Evolutionary conservation across 2,113 vertebrate genomes (phyloP), one percentile per base, ranked within the genome.

Genomic region (Dipodomys merriami): DNA sequence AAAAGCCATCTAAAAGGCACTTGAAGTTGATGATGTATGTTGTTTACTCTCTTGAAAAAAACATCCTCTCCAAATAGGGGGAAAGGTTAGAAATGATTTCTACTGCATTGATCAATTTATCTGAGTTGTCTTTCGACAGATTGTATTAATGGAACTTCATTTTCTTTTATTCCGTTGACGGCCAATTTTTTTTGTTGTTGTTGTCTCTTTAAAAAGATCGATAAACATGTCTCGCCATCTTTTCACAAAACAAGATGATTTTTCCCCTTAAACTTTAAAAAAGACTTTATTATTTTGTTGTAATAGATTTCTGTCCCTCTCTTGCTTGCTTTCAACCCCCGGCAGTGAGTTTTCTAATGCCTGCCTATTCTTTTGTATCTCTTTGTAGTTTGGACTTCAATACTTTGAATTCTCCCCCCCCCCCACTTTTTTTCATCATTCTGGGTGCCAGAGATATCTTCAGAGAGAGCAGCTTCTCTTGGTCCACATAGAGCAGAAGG

Each of bases 111-210:
- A 98, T 98, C 98, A 98, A 98, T 98, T 98, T 98, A 97, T 97
- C 93, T 2, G 1, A 98, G 98, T 98, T 98, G 98, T 98, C 97
- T 98, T 98, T 98, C 95, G 53, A 97, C 97, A 97, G 97, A 98
- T 98, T 97, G 96, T 98, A 97, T 98, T 98, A 98, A 98, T 98
- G 97, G 98, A 98, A 98, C 97, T 98, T 98, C 97, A 98, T 98
- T 98, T 98, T 98, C 98, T 98, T 98, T 97, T 97, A 98, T 98
- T 98, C 98, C 96, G 97, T 97, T 94, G 96, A 96, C 74, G 79
- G 96, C 97, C 98, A 98, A 98, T 98, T 98, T 98, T 98, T 98
- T 97, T 97, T 96, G n/a, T 39, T 39, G 5, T 39, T 39, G 97
- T 97, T 86, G 88, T 98, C 97, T 98, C 98, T 97, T 97, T 97